Conservation (phyloP, 2,113 vertebrate species). For the Thermophis baileyi region DNA sequence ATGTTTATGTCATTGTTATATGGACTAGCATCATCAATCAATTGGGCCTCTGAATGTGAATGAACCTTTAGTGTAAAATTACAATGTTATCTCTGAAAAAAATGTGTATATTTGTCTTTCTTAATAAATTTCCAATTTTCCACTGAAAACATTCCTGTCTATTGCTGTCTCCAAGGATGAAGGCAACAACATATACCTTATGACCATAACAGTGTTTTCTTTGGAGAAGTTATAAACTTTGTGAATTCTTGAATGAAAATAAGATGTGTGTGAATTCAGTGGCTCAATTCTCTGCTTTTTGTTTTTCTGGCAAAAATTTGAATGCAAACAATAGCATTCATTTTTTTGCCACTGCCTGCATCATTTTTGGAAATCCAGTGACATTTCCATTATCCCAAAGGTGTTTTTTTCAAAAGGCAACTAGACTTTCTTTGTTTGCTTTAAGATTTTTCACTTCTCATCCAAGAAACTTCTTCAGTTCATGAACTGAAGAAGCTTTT, state of each 20-base stretch:
- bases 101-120: conserved; percentile 16
- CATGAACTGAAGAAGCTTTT: no score
- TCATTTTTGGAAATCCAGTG: no score
- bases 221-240: neutral
- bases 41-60: neutral
- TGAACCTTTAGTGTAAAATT: neutral
- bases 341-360: conserved; percentile 7
- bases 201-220: conserved; percentile 1
- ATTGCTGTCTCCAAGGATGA: neutral
- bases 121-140: conserved; percentile 31
- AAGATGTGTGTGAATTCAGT: neutral
- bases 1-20: neutral
- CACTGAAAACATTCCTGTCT: neutral
- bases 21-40: neutral
- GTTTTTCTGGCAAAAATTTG: conserved; percentile 4
- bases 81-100: neutral
- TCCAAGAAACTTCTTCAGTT: no score
- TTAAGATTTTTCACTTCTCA: no score
- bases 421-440: no score
- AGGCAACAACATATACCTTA: neutral
- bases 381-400: no score
- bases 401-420: no score
- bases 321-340: conserved; percentile 36
- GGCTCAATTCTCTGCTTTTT: neutral
- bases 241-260: neutral